Base-by-base conservation (phyloP, 1,140 invertebrate species). In the Formica selysi region DNA sequence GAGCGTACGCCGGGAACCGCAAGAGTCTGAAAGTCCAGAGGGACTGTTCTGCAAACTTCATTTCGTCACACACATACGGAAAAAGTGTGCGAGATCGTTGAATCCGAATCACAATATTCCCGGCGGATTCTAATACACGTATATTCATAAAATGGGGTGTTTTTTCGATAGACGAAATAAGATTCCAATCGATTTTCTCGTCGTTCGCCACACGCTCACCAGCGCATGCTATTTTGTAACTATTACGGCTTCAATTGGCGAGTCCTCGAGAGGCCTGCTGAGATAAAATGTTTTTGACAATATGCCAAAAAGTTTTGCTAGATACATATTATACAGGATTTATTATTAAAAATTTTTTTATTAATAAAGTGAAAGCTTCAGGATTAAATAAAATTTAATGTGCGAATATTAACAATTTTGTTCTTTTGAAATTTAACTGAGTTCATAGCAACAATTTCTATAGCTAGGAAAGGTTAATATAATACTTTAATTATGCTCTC, bases 71-170 rank as follows among this genome's bases (percentile, higher is more conserved):
- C 78, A 83, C 29, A 57, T 61, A 73, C 13, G 38, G 79, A 61
- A 73, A 83, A 73, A 61, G 79, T 73, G 68, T 73, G 54, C 68
- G 79, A 36, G 68, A 83, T 61, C 79, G 79, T 73, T 73, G 79
- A 83, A 83, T 83, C 68, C 68, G 68, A 83, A 73, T 83, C 79
- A 83, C 68, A 61, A 83, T 83, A 83, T 83, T 83, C 79, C 79
- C 79, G 19, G 29, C 19, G 79, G 79, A 44, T 68, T 62, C 68
- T 73, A 83, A 83, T 73, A 48, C 68, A 61, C 68, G 79, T 83
- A 73, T 73, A 73, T 83, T 73, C 68, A 83, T 74, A 61, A 83
- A 83, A 83, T n/a, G 22, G n/a, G 19, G 13, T 70, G 54, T 57
- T 80, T 80, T 51, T 51, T 80, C 65, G 78, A 71, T 16, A 36